Base-by-base conservation (phyloP, 2,797 vertebrate species). In the Psittacula echo region DNA sequence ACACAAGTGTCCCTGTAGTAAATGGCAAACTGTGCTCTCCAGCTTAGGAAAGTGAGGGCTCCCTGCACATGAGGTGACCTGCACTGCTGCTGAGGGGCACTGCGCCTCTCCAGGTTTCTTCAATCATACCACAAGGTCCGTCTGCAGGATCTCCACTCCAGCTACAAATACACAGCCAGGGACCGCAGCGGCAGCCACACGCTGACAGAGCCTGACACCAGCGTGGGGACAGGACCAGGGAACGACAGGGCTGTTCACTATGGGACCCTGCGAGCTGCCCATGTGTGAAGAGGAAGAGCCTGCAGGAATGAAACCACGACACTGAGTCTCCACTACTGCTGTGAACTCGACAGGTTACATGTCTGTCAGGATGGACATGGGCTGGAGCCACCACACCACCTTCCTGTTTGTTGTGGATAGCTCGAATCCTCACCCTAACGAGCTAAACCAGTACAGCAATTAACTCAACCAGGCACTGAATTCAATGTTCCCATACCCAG, bases 121-220 rank as follows among this genome's bases (percentile, higher is more conserved):
- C 56, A 60, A 4, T 53, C 4, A 4, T 22, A 23, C 64, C 13
- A 16, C 67, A 71, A 32, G 67, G 32, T 39, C 51, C 21, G 67
- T 4, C 66, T 75, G 76, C 34, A 72, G 89, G 73, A 75, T 23
- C 62, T 85, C 26, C 65, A 16, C 68, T 41, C 41, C 65, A 67
- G 41, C 51, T 30, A 45, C 64, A 61, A 23, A 39, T 30, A 41
- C 67, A 27, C 62, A 58, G 58, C 15, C 15, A 83, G 82, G 62
- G 61, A 13, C 7, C 0, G 2, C n/a, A 39, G 71, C 0, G 2
- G 29, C n/a, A 62, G 78, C 48, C 16, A 1, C 14, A 27, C 0
- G 3, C 78, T 73, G 78, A 62, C 81, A 27, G 75, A 68, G 66
- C 50, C 1, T 0, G 32, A 30, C 50, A 13, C 11, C 29, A 8